Percentiles rank a stretch among this genome's conserved stretches.
Conservation (phyloP, 2,113 vertebrate genomes). For the Cochlearius cochlearius region DNA sequence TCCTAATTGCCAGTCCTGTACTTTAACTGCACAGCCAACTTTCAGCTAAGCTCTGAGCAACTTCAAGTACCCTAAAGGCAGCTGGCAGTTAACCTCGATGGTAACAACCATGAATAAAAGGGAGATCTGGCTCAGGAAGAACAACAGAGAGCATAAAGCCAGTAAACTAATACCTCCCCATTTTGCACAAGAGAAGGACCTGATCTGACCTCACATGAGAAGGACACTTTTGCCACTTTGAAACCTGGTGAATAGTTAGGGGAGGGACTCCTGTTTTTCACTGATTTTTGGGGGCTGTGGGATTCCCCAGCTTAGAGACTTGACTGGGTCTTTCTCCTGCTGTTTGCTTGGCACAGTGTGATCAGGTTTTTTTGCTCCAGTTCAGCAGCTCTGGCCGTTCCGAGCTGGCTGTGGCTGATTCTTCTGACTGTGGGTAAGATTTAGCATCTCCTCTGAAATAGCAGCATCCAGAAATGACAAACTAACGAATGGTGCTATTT, state of each 20-base stretch:
- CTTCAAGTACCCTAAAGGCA: background rate
- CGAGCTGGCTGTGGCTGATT: background rate
- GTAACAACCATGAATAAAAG: background rate
- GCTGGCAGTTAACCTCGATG: background rate
- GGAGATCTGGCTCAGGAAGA: background rate
- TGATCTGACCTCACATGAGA: background rate
- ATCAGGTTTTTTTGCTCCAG: background rate
- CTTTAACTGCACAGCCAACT: background rate
- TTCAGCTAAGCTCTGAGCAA: background rate
- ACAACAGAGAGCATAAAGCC: background rate
- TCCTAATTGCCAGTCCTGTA: background rate
- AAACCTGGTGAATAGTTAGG: background rate
- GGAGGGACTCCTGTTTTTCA: conserved; percentile 8
- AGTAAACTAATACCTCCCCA: background rate
- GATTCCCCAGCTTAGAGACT: background rate
- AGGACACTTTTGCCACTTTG: background rate
- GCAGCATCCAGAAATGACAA: background rate
- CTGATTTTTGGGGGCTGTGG: background rate
- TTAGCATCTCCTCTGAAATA: background rate
- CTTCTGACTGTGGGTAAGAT: background rate
- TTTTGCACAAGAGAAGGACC: background rate
- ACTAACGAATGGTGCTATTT: background rate
- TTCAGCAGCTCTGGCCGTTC: background rate
- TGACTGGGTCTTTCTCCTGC: conserved; percentile 19
- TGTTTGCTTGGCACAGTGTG: background rate